Evolutionary conservation across 2,113 vertebrate species (phyloP).

Genomic region (Xenotilapia flavipinnis): DNA sequence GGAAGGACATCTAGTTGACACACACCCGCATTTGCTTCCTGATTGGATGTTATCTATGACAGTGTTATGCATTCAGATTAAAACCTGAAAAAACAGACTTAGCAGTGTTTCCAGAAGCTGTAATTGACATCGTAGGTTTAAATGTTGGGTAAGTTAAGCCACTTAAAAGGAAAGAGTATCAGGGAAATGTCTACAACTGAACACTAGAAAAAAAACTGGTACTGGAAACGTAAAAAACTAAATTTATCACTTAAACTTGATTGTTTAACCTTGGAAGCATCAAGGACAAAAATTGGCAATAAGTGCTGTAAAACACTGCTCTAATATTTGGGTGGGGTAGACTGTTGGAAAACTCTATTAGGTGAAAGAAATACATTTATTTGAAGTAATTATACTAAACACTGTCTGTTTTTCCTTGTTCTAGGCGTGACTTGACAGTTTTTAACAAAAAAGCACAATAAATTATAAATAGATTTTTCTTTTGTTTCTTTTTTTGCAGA

Average conservation of each 20-base stretch:
- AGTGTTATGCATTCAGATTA: neutral
- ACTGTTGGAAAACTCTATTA: neutral
- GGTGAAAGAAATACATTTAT: neutral
- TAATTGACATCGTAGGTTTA: neutral
- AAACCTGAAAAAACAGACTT: neutral
- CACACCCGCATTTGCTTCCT: neutral
- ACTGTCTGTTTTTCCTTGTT: neutral
- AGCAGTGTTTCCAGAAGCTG: neutral
- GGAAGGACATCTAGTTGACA: neutral
- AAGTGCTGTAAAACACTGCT: neutral
- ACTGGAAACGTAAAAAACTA: neutral
- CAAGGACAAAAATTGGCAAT: neutral
- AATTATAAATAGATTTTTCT: neutral
- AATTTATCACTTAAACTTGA: neutral
- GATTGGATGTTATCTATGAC: neutral
- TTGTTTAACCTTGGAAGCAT: neutral
- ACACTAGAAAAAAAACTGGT: neutral
- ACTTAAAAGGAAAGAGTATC: neutral
- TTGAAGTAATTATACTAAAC: neutral
- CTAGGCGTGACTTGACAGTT: fast-evolving
- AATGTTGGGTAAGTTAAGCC: neutral
- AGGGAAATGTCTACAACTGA: neutral
- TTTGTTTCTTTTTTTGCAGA: neutral
- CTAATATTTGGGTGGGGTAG: neutral
- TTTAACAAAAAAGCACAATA: neutral